These are phyloP conservation scores for Ifrita kowaldi DNA, from an alignment of 2,113 vertebrate species.

Conservation along the genomic window DNA sequence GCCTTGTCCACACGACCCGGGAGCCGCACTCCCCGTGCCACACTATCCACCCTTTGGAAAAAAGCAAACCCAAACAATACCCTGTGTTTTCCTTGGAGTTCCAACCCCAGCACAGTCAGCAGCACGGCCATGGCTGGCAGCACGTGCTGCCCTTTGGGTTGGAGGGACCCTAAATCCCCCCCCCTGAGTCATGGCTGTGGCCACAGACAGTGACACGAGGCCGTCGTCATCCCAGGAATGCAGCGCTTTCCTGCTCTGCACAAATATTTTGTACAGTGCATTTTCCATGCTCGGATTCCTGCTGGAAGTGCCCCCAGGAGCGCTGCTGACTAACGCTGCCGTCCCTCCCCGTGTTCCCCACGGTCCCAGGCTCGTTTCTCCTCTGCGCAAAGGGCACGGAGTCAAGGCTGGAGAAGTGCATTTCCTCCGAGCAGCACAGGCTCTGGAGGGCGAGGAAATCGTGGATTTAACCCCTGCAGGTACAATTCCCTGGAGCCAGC, in stretches of 20 bases:
- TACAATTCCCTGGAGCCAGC: background rate
- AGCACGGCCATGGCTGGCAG: background rate
- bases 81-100: slow-evolving; percentile 3
- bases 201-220: slow-evolving; percentile 61
- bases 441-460: background rate
- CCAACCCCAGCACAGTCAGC: background rate
- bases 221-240: slow-evolving; percentile 59
- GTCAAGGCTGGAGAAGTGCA: background rate
- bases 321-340: slow-evolving; percentile 20
- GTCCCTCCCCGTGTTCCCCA: background rate
- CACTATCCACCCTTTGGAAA: background rate
- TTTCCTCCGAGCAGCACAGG: background rate
- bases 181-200: slow-evolving; percentile 52
- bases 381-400: background rate
- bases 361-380: background rate
- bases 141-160: background rate
- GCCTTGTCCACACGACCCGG: background rate
- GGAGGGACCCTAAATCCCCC: no score
- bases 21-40: background rate
- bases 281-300: background rate
- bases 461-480: background rate
- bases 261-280: slow-evolving; percentile 28
- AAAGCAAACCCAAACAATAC: background rate
- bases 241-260: slow-evolving; percentile 35
- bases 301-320: background rate